Evolutionary conservation across 1,140 invertebrate species (phyloP).

Genomic region (Monomorium pharaonis): DNA sequence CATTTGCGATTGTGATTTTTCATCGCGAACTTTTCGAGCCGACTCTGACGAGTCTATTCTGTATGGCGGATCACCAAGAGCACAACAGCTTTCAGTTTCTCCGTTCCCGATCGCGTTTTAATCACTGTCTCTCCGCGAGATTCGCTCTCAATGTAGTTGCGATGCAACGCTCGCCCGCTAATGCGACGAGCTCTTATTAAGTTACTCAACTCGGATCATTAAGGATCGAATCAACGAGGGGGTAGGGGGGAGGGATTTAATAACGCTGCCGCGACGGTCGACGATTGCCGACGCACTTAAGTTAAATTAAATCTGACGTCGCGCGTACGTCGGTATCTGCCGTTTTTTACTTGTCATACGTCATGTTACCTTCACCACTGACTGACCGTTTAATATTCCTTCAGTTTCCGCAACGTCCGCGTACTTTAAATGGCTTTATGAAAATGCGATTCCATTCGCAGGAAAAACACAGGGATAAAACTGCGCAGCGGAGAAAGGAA

Average conservation of each 20-base stretch:
- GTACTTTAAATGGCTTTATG: neutral
- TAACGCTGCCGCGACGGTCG: neutral
- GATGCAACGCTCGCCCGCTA: neutral
- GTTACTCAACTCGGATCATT: conserved; percentile 16
- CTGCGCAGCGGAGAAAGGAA: neutral
- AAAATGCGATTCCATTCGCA: neutral
- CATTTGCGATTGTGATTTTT: conserved; percentile 53
- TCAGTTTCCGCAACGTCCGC: neutral
- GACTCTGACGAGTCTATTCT: neutral
- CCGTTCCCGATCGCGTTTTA: conserved; percentile 42
- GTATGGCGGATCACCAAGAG: conserved; percentile 52
- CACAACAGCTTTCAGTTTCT: conserved; percentile 25
- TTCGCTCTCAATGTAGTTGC: conserved; percentile 5
- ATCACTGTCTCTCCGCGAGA: conserved; percentile 15
- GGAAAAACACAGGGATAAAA: neutral
- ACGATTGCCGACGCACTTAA: neutral
- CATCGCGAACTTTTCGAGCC: conserved; percentile 2
- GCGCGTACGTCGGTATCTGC: neutral
- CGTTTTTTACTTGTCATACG: neutral
- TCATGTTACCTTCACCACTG: neutral
- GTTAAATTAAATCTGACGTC: neutral
- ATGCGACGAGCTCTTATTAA: conserved; percentile 16
- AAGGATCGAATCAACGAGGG: neutral
- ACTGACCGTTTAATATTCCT: conserved; percentile 7
- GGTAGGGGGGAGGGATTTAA: neutral